Evolutionary conservation across 2,113 vertebrate genomes (phyloP).

Genomic region (Rhombomys opimus): DNA sequence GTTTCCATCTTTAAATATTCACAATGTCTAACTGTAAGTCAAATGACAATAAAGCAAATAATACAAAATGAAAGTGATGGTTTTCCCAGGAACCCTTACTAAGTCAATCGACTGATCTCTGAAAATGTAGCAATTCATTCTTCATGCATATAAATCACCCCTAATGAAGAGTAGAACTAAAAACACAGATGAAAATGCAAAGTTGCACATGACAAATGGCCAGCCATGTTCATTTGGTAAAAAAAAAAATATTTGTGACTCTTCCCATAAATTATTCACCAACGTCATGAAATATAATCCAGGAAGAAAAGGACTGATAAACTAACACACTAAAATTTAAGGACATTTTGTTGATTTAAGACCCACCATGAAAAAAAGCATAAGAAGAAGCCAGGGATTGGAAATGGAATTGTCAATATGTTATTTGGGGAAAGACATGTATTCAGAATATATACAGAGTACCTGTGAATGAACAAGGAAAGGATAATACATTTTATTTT

Average conservation of each 20-base stretch:
- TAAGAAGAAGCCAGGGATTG: neutral
- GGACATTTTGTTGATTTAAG: constrained; percentile 15
- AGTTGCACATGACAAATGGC: neutral
- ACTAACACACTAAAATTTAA: neutral
- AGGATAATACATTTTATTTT: neutral
- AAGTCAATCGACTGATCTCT: neutral
- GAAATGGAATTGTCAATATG: neutral
- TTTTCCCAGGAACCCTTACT: neutral
- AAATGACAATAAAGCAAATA: neutral
- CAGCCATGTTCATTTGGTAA: neutral
- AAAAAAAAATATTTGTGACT: neutral
- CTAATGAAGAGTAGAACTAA: neutral
- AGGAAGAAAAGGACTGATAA: neutral
- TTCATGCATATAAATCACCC: neutral
- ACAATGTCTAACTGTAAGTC: neutral
- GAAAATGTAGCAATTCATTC: neutral
- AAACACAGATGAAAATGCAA: neutral
- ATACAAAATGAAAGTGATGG: neutral
- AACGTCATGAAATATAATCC: neutral
- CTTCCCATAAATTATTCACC: neutral
- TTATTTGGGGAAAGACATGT: neutral
- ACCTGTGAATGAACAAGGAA: neutral
- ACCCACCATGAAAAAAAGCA: neutral
- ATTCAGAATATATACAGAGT: neutral
- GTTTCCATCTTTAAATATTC: neutral